These are phyloP conservation scores for Myiagra hebetior DNA, from an alignment of 2,113 vertebrate genomes.

Conservation along the genomic window DNA sequence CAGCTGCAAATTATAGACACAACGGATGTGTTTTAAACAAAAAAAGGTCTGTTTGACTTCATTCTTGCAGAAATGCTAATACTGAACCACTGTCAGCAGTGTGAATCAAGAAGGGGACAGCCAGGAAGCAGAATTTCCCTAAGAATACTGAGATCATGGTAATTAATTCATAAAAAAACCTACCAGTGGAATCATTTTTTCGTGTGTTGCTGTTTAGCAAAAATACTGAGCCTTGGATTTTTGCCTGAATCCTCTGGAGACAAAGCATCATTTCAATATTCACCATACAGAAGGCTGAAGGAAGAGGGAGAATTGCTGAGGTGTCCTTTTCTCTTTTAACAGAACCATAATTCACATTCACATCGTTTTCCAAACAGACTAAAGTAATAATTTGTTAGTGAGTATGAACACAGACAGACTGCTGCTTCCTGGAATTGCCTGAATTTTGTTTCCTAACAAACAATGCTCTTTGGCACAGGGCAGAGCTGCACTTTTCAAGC, in stretches of 20 bases:
- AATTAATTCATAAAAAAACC: slow-evolving; percentile 40
- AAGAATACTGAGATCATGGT: slow-evolving; percentile 41
- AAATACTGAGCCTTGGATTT: slow-evolving; percentile 7
- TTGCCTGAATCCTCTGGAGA: slow-evolving; percentile 6
- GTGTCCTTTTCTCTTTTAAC: background rate
- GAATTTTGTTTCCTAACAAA: background rate
- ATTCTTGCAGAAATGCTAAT: slow-evolving; percentile 62
- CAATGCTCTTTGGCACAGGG: background rate
- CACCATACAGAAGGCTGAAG: background rate
- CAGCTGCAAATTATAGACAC: slow-evolving; percentile 53
- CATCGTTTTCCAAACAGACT: background rate
- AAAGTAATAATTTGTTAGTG: background rate
- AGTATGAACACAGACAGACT: background rate
- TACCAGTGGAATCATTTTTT: background rate
- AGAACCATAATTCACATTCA: background rate
- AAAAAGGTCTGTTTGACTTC: slow-evolving; percentile 61
- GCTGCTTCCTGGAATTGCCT: background rate
- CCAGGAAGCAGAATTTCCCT: slow-evolving; percentile 54
- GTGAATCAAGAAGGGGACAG: slow-evolving; percentile 34
- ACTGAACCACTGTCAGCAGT: slow-evolving; percentile 36
- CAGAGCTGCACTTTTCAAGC: background rate
- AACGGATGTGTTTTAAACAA: slow-evolving; percentile 57
- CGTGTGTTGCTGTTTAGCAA: background rate
- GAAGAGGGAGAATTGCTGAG: background rate
- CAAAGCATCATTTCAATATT: slow-evolving; percentile 6